These are phyloP conservation scores for Nasonovia ribisnigri DNA, from an alignment of 2,888 invertebrate species.

Conservation along the genomic window DNA sequence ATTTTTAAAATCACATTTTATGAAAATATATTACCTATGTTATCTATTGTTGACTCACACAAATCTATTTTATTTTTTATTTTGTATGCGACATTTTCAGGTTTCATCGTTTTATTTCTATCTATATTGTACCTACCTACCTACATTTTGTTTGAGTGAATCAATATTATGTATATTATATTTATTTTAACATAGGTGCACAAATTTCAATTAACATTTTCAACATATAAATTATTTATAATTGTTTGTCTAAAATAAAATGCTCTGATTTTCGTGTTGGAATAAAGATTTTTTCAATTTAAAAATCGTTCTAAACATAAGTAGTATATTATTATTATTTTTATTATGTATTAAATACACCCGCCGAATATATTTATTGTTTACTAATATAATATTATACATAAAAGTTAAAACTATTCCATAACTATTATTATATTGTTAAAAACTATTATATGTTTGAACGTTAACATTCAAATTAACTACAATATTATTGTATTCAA, in stretches of 20 bases:
- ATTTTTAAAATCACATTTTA: conserved; percentile 32
- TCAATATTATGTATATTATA: neutral
- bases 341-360: neutral
- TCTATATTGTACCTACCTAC: no score
- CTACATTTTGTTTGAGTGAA: neutral
- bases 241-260: neutral
- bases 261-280: neutral
- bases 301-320: neutral
- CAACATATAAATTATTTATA: neutral
- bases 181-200: neutral
- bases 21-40: conserved; percentile 33
- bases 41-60: conserved; percentile 49
- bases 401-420: no score
- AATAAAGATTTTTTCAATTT: neutral
- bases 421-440: neutral
- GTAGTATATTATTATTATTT: neutral
- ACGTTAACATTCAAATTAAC: neutral
- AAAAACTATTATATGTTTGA: neutral
- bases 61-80: neutral
- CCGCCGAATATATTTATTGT: neutral
- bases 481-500: neutral
- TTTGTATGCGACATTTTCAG: neutral
- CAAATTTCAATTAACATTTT: neutral
- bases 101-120: neutral
- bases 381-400: neutral